These are phyloP conservation scores for Eurystomus gularis DNA, from an alignment of 2,113 vertebrate species.

Conservation along the genomic window DNA sequence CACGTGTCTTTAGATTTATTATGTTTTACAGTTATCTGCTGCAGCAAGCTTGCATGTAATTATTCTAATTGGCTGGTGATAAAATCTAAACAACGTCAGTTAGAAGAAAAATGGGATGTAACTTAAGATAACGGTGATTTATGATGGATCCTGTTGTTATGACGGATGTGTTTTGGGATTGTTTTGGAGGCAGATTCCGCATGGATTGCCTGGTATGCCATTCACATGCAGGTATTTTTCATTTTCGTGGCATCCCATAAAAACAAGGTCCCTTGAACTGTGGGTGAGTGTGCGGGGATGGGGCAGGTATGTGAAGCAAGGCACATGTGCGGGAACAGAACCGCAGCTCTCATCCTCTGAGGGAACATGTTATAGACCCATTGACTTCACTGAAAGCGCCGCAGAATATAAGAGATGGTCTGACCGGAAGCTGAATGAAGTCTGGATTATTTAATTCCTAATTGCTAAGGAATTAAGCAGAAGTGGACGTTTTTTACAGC, in stretches of 20 bases:
- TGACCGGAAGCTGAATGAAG: background rate
- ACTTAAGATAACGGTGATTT: conserved; percentile 9
- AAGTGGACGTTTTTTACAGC: background rate
- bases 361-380: background rate
- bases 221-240: background rate
- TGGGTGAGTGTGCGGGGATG: background rate
- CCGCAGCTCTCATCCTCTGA: background rate
- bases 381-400: background rate
- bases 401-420: background rate
- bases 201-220: background rate
- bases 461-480: background rate
- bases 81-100: conserved; percentile 14
- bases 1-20: background rate
- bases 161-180: background rate
- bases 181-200: background rate
- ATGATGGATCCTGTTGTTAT: background rate
- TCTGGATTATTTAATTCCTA: background rate
- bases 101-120: background rate
- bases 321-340: accelerated
- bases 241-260: background rate
- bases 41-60: conserved; percentile 22
- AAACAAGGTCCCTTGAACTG: background rate
- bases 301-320: background rate
- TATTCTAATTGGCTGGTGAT: conserved; percentile 52
- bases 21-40: background rate